phyloP scores from a whole-genome alignment of 2,113 vertebrate species.

The Octodon degus region DNA sequence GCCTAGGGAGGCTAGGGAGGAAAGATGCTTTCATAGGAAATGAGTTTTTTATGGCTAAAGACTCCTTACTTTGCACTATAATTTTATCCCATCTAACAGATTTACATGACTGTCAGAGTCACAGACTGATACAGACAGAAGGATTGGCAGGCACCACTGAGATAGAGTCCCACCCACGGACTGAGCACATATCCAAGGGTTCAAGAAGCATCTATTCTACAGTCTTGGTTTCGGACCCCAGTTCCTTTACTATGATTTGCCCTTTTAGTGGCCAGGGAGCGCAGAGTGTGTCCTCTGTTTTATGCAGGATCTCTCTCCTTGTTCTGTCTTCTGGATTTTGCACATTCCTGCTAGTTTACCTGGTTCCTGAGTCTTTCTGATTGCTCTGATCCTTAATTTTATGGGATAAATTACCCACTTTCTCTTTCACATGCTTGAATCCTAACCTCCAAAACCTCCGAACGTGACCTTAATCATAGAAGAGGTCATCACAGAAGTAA shows the following conservation, averaged over 20 bases:
- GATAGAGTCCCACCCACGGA: background rate
- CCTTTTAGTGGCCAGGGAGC: background rate
- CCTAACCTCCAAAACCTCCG: background rate
- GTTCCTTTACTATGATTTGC: background rate
- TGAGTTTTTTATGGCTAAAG: background rate
- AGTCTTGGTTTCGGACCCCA: background rate
- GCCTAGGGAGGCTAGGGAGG: background rate
- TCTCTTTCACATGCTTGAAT: background rate
- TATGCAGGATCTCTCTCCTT: background rate
- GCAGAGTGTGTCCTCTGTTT: background rate
- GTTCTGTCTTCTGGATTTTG: background rate
- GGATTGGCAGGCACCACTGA: background rate
- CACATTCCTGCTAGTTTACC: background rate
- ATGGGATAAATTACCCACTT: background rate
- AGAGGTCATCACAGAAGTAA: background rate
- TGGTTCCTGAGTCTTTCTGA: background rate
- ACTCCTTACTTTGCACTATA: background rate
- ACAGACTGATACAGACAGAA: background rate
- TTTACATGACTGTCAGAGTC: background rate
- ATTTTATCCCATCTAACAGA: background rate
- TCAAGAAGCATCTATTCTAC: background rate
- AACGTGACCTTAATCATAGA: background rate
- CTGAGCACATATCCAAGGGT: background rate
- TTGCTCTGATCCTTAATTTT: background rate
- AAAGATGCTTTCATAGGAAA: constrained; percentile 27